These are phyloP conservation scores for Xiphophorus couchianus DNA, from an alignment of 2,113 vertebrate species.

Conservation along the genomic window DNA sequence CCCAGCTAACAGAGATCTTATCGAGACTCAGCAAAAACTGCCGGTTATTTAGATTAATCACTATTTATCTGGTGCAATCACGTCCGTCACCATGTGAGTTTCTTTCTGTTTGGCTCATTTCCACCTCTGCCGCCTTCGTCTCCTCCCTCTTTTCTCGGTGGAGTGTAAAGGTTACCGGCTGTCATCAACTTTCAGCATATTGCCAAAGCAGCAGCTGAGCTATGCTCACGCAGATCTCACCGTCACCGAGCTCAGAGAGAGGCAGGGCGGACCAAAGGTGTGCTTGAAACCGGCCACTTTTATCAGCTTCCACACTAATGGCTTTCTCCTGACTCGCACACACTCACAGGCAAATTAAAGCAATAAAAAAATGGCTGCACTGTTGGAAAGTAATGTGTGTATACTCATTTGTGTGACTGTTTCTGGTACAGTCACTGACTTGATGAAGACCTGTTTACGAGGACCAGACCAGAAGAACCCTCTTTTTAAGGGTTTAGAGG, in stretches of 20 bases:
- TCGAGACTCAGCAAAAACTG: background rate
- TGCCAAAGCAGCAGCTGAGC: slow-evolving; percentile 65
- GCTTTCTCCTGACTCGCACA: slow-evolving; percentile 27
- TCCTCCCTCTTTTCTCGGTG: background rate
- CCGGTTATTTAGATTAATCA: background rate
- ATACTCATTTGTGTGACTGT: no score
- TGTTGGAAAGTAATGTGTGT: no score
- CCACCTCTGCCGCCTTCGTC: background rate
- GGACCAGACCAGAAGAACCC: no score
- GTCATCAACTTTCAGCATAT: slow-evolving; percentile 59
- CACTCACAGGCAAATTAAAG: background rate
- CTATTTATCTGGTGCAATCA: background rate
- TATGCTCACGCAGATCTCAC: slow-evolving; percentile 28
- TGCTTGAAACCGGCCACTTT: slow-evolving; percentile 12
- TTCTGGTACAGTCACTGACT: no score
- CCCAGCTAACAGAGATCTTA: background rate
- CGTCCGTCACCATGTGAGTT: accelerated
- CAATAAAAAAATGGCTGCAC: no score
- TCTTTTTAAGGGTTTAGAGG: no score
- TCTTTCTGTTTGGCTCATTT: slow-evolving; percentile 6
- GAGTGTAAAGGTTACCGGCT: slow-evolving; percentile 64
- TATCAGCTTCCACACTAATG: slow-evolving; percentile 44
- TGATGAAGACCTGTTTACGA: no score
- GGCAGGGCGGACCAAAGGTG: slow-evolving; percentile 43
- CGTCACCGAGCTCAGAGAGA: slow-evolving; percentile 1